phyloP scores from a whole-genome alignment of 1,140 invertebrate species.

The Neodiprion fabricii region DNA sequence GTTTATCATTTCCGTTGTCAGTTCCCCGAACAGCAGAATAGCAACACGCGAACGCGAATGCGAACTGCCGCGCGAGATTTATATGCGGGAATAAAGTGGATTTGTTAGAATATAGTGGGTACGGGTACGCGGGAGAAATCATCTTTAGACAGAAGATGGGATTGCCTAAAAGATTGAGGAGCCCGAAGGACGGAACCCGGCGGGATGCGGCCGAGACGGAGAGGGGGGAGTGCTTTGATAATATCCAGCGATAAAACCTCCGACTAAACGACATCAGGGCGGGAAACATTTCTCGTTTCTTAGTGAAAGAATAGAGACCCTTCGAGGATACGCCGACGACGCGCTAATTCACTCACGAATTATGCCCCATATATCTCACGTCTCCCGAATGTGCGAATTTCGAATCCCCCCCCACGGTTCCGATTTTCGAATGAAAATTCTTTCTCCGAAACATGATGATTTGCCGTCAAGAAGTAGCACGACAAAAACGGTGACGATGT shows the following conservation, averaged over 20 bases:
- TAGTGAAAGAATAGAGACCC: neutral
- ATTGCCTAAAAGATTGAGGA: constrained; percentile 1
- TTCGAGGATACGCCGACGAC: neutral
- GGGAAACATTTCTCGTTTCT: neutral
- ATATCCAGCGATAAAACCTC: neutral
- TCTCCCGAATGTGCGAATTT: too few relatives aligned
- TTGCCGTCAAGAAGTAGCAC: too few relatives aligned
- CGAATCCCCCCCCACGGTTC: too few relatives aligned
- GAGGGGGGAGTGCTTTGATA: neutral
- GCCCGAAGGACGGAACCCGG: neutral
- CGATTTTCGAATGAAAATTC: too few relatives aligned
- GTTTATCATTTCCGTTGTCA: constrained; percentile 7
- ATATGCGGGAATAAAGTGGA: constrained; percentile 5
- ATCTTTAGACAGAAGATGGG: constrained; percentile 1
- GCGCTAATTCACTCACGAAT: too few relatives aligned
- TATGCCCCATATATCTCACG: too few relatives aligned
- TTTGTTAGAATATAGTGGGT: constrained; percentile 1
- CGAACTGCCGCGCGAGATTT: neutral
- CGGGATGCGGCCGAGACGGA: neutral
- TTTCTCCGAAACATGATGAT: too few relatives aligned
- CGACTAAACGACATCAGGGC: neutral
- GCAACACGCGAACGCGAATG: constrained; percentile 4
- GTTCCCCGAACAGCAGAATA: neutral
- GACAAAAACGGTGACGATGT: too few relatives aligned
- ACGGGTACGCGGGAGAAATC: neutral